These are phyloP conservation scores for Brevimyrus niger DNA, from an alignment of 2,113 vertebrate genomes.

Conservation along the genomic window DNA sequence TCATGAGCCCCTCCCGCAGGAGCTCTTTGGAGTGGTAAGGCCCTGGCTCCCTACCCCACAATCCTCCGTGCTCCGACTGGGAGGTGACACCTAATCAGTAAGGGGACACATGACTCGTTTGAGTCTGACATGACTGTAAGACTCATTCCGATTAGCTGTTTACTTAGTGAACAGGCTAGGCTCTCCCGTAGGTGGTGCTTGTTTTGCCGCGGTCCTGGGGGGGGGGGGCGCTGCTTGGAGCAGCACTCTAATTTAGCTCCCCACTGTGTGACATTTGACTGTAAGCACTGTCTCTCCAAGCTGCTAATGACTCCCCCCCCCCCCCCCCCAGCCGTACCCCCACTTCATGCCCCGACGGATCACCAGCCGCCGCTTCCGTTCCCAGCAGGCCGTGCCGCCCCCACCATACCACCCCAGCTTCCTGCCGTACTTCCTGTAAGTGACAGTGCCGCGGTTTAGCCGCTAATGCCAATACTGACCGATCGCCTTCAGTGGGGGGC, in stretches of 20 bases:
- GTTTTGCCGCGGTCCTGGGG: neutral
- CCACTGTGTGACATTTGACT: neutral
- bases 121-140: neutral
- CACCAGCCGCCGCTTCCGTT: slow-evolving; percentile 81
- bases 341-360: slow-evolving; percentile 91
- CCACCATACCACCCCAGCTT: slow-evolving; percentile 91
- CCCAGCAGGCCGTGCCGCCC: slow-evolving; percentile 82
- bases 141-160: neutral
- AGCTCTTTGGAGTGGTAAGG: slow-evolving; percentile 87
- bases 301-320: neutral
- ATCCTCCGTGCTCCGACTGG: neutral
- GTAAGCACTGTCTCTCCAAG: neutral
- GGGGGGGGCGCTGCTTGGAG: neutral
- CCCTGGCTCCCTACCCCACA: neutral
- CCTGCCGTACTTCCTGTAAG: slow-evolving; percentile 94
- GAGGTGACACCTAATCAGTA: neutral
- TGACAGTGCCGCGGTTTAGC: slow-evolving; percentile 17
- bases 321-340: slow-evolving; percentile 73
- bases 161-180: too few relatives aligned
- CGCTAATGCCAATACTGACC: neutral
- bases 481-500: neutral
- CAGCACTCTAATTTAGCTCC: neutral
- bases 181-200: neutral
- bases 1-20: slow-evolving; percentile 88
- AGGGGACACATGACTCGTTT: neutral